These are phyloP conservation scores for Drosophila suzukii DNA, from an alignment of 1,140 invertebrate genomes.

Conservation along the genomic window DNA sequence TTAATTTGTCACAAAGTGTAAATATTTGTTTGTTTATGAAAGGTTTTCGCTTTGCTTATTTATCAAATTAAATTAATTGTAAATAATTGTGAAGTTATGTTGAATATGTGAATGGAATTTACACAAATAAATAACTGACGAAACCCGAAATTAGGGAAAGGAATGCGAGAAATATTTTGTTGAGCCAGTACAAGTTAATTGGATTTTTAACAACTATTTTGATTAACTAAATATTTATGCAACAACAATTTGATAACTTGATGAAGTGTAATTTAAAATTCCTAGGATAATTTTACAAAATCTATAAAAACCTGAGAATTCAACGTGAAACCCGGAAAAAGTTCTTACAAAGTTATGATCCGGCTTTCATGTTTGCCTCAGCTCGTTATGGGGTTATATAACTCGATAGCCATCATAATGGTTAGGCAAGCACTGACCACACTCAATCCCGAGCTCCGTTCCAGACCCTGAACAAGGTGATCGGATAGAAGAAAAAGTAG, in stretches of 20 bases:
- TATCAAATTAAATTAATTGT: constrained; percentile 56
- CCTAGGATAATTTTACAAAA: no score
- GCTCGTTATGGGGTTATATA: constrained; percentile 42
- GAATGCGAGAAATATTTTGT: not conserved
- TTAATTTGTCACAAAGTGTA: constrained; percentile 61
- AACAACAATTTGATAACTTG: no score
- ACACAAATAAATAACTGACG: not conserved
- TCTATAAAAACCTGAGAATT: not conserved
- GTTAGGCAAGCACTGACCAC: constrained; percentile 36
- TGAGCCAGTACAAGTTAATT: constrained; percentile 4
- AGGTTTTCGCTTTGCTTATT: constrained; percentile 20
- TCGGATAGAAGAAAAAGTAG: constrained; percentile 27
- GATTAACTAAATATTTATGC: not conserved
- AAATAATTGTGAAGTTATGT: constrained; percentile 47
- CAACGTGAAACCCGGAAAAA: constrained; percentile 15
- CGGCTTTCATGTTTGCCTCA: constrained; percentile 18
- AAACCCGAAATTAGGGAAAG: constrained; percentile 4
- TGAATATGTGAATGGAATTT: constrained; percentile 33
- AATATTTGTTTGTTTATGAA: constrained; percentile 36
- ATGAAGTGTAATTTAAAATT: no score
- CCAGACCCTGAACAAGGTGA: constrained; percentile 49
- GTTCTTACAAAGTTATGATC: constrained; percentile 24
- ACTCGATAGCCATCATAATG: constrained; percentile 25
- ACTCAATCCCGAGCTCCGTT: constrained; percentile 47
- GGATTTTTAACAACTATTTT: not conserved